phyloP scores from a whole-genome alignment of 2,888 invertebrate genomes.

The Acrobasis consociella region DNA sequence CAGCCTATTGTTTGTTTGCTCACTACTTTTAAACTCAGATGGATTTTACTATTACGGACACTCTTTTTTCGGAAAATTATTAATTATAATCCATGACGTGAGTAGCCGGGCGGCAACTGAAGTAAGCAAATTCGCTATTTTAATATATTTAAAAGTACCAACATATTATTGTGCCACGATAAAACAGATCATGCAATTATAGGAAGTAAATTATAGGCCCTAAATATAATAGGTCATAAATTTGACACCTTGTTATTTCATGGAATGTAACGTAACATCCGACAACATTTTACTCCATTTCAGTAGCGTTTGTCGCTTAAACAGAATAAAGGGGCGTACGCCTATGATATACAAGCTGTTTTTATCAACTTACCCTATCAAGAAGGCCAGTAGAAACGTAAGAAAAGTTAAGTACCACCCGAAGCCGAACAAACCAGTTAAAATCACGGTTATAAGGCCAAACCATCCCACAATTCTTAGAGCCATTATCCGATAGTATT shows the following conservation, averaged over 20 bases:
- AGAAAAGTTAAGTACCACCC: conserved; percentile 66
- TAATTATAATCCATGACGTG: too few species aligned
- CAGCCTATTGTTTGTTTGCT: too few species aligned
- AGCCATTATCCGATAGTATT: conserved; percentile 47
- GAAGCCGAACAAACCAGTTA: conserved; percentile 69
- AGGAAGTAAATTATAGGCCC: neutral
- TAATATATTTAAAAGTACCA: too few species aligned
- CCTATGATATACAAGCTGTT: neutral
- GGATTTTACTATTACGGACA: too few species aligned
- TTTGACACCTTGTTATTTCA: neutral
- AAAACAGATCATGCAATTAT: neutral
- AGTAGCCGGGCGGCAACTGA: too few species aligned
- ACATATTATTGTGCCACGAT: neutral
- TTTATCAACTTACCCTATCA: conserved; percentile 64
- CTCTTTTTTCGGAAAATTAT: too few species aligned
- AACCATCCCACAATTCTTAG: conserved; percentile 65
- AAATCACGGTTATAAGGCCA: conserved; percentile 65
- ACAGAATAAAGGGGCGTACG: conserved; percentile 6
- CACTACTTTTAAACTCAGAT: too few species aligned
- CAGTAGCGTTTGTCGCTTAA: neutral
- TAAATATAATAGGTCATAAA: neutral
- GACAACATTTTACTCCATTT: neutral
- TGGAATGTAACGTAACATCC: neutral
- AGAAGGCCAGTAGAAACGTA: conserved; percentile 66
- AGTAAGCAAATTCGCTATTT: too few species aligned